These are phyloP conservation scores for Teleogryllus occipitalis DNA, from an alignment of 1,140 invertebrate species.

Conservation along the genomic window DNA sequence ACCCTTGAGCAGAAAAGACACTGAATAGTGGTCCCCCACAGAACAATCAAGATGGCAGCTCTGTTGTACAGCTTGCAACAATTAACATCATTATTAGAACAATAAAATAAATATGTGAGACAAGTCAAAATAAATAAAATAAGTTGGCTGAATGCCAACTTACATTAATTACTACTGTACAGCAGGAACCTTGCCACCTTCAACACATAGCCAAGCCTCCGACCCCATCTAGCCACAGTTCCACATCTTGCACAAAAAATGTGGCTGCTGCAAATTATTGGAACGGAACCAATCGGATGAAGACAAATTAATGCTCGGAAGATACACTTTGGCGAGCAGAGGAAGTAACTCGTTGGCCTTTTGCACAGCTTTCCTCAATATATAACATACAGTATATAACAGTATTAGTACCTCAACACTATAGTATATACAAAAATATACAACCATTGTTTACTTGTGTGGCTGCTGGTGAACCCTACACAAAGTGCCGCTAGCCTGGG, in stretches of 20 bases:
- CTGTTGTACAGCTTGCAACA: not conserved
- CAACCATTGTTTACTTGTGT: slow-evolving; percentile 20
- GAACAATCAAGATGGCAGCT: not conserved
- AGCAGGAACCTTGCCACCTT: not conserved
- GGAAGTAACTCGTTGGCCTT: slow-evolving; percentile 14
- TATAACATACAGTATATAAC: slow-evolving; percentile 9
- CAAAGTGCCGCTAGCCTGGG: not conserved
- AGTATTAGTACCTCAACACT: slow-evolving; percentile 16
- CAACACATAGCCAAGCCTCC: not conserved
- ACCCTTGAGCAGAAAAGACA: not conserved
- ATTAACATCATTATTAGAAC: not conserved
- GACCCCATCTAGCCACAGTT: not conserved
- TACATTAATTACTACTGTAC: not conserved
- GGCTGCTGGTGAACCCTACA: slow-evolving; percentile 9
- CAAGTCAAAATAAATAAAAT: not conserved
- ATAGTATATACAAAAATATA: slow-evolving; percentile 23
- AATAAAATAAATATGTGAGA: not conserved
- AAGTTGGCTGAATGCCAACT: not conserved
- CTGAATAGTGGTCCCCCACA: not conserved
- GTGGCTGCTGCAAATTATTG: not conserved
- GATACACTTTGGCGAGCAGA: not conserved
- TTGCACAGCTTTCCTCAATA: not conserved
- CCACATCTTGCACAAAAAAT: not conserved
- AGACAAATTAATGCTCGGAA: slow-evolving; percentile 1
- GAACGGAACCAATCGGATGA: not conserved